Percentiles rank a stretch among this genome's conserved stretches.
Evolutionary conservation across 2,113 vertebrate species (phyloP).

Genomic region (Ranitomeya imitator): DNA sequence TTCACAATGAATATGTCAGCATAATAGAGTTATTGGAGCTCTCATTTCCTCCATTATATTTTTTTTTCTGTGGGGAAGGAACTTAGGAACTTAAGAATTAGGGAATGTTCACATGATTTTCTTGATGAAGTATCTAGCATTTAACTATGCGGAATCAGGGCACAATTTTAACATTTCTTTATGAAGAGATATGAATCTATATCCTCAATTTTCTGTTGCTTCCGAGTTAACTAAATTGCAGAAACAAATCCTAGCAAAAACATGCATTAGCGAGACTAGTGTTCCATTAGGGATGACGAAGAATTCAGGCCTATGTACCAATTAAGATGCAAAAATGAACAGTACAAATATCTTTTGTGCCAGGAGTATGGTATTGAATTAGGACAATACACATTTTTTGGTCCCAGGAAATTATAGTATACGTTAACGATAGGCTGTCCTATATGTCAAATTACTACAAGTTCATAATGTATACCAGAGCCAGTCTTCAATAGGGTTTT

Average conservation of each 20-base stretch:
- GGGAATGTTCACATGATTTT: neutral
- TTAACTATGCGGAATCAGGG: neutral
- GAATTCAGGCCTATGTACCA: no score
- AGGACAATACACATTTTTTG: no score
- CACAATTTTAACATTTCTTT: neutral
- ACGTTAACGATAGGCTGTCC: no score
- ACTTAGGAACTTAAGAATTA: neutral
- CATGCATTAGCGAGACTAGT: no score
- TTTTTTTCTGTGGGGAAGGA: neutral
- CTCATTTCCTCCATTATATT: neutral
- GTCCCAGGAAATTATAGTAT: no score
- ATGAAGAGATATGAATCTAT: neutral
- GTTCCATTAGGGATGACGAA: no score
- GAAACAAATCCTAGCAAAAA: neutral
- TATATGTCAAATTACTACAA: no score
- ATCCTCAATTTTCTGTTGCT: neutral
- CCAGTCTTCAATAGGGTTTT: no score
- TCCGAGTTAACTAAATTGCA: neutral
- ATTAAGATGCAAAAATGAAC: no score
- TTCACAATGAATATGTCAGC: conserved; percentile 40
- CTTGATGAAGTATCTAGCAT: neutral
- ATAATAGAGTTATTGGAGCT: conserved; percentile 33
- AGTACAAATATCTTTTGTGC: no score
- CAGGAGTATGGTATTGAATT: no score
- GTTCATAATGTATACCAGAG: no score